phyloP scores from a whole-genome alignment of 1,140 invertebrate genomes.

The Drosophila ohnishii region DNA sequence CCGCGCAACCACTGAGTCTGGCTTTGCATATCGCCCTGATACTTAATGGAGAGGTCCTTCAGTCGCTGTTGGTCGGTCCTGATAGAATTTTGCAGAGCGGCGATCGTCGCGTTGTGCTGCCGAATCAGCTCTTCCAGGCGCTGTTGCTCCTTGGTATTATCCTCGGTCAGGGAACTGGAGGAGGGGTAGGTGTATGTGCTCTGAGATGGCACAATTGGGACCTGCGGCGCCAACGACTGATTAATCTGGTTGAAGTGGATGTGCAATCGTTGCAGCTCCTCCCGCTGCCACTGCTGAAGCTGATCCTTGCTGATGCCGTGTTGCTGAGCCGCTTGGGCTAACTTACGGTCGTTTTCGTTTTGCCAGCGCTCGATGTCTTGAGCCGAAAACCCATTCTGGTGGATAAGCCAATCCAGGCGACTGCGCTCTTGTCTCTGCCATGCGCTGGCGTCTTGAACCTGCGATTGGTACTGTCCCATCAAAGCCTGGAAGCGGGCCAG shows the following conservation, averaged over 20 bases:
- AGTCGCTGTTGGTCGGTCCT: slow-evolving; percentile 69
- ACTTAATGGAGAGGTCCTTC: slow-evolving; percentile 67
- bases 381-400: slow-evolving; percentile 65
- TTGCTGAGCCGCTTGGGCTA: slow-evolving; percentile 52
- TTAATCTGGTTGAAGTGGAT: slow-evolving; percentile 64
- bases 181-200: slow-evolving; percentile 12
- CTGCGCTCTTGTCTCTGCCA: slow-evolving; percentile 73
- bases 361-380: slow-evolving; percentile 80
- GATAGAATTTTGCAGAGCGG: slow-evolving; percentile 70
- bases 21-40: slow-evolving; percentile 76
- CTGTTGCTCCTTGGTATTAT: slow-evolving; percentile 64
- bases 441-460: slow-evolving; percentile 48
- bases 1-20: slow-evolving; percentile 76
- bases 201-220: slow-evolving; percentile 12
- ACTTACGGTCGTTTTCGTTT: slow-evolving; percentile 57
- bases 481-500: slow-evolving; percentile 65
- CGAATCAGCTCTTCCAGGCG: slow-evolving; percentile 69
- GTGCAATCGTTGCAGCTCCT: slow-evolving; percentile 68
- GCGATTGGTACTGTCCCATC: slow-evolving; percentile 61
- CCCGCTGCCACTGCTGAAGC: slow-evolving; percentile 68
- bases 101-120: slow-evolving; percentile 73
- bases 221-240: slow-evolving; percentile 54
- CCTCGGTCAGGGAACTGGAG: slow-evolving; percentile 43
- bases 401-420: slow-evolving; percentile 75
- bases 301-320: slow-evolving; percentile 59